Percentiles rank a stretch among this genome's conserved stretches.
phyloP scores from a whole-genome alignment of 2,113 vertebrate genomes.

The Speoplatyrhinus poulsoni region DNA sequence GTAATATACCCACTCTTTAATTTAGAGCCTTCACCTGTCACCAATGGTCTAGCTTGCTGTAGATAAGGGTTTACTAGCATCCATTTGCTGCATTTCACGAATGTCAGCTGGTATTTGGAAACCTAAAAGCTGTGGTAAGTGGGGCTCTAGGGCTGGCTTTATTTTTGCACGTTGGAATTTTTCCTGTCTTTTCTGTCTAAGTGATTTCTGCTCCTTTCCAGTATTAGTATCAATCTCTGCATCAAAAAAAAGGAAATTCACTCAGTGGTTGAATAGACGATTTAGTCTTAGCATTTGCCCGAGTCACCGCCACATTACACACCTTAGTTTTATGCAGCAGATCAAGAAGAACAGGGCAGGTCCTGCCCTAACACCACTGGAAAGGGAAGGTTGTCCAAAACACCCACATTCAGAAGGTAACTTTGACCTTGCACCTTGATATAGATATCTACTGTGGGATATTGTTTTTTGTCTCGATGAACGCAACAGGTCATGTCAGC shows the following conservation, averaged over 20 bases:
- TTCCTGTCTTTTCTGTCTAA: neutral
- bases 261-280: neutral
- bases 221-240: neutral
- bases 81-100: neutral
- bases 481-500: neutral
- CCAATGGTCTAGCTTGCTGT: too few relatives aligned
- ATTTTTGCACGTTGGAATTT: neutral
- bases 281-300: neutral
- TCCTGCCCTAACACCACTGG: too few relatives aligned
- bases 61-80: neutral
- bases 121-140: neutral
- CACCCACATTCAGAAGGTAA: neutral
- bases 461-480: slow-evolving; percentile 5
- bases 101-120: neutral
- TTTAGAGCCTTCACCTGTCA: too few relatives aligned
- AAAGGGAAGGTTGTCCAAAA: neutral
- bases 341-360: neutral
- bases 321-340: neutral
- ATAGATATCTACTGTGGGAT: neutral
- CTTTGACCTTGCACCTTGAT: neutral
- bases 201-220: neutral
- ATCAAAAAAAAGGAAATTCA: neutral
- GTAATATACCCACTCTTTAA: too few relatives aligned
- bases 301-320: neutral
- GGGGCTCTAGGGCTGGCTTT: neutral